Evolutionary conservation across 2,797 vertebrate species (phyloP).

Genomic region (Oreochromis grahami): DNA sequence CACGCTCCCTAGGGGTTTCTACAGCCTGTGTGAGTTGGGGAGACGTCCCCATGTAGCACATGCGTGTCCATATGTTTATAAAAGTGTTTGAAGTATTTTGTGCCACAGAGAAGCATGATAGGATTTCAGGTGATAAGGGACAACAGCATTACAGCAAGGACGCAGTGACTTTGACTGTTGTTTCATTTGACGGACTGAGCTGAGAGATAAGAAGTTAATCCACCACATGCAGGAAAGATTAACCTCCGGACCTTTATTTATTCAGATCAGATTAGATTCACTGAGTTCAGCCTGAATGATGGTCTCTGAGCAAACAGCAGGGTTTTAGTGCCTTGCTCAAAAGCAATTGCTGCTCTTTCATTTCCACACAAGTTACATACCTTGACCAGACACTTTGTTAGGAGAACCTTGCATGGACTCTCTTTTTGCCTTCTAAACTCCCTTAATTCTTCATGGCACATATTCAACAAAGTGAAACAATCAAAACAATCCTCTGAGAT

Average conservation of each 20-base stretch:
- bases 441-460: not conserved
- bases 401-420: accelerated
- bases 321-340: not conserved
- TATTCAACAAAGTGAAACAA: not conserved
- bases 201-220: conserved; percentile 37
- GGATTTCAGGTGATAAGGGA: not conserved
- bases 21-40: not conserved
- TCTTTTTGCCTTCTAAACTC: not conserved
- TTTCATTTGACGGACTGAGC: conserved; percentile 7
- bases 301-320: not conserved
- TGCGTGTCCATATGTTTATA: not conserved
- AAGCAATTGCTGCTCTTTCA: not conserved
- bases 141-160: not conserved
- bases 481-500: not conserved
- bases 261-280: not conserved
- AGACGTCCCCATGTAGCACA: accelerated
- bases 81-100: not conserved
- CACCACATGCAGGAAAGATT: conserved; percentile 11
- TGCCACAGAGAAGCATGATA: not conserved
- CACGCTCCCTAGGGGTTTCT: not conserved
- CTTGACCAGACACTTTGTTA: not conserved
- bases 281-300: not conserved
- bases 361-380: not conserved
- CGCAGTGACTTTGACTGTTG: not conserved
- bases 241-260: conserved; percentile 15